Conservation (phyloP, 1,140 invertebrate species). For the Eriosoma lanigerum region DNA sequence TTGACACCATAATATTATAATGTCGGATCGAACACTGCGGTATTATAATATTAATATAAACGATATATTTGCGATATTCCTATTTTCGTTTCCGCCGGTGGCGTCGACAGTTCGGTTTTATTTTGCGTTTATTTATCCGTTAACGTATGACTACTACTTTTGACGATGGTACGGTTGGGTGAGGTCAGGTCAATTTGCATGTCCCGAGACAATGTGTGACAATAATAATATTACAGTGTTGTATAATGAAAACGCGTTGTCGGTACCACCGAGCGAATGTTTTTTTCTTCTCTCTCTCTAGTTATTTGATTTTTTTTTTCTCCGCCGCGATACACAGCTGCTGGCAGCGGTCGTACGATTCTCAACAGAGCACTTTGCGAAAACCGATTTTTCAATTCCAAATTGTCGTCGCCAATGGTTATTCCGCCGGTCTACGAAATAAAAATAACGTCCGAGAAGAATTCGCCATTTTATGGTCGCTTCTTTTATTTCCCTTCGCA, state of each 20-base stretch:
- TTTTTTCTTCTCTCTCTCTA: not conserved
- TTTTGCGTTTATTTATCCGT: too few relatives aligned
- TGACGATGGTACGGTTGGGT: too few relatives aligned
- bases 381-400: slow-evolving; percentile 51
- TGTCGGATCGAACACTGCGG: too few relatives aligned
- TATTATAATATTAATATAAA: too few relatives aligned
- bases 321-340: slow-evolving; percentile 34
- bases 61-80: too few relatives aligned
- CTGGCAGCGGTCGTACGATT: slow-evolving; percentile 32
- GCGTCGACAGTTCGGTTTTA: too few relatives aligned
- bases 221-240: not conserved
- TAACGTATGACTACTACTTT: too few relatives aligned
- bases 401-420: slow-evolving; percentile 25
- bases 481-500: slow-evolving; percentile 17
- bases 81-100: too few relatives aligned
- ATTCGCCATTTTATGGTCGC: slow-evolving; percentile 33
- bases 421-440: slow-evolving; percentile 32
- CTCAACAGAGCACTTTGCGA: slow-evolving; percentile 50
- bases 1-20: too few relatives aligned
- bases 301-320: not conserved
- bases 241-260: too few relatives aligned
- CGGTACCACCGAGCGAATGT: not conserved
- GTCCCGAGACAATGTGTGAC: too few relatives aligned
- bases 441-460: slow-evolving; percentile 44
- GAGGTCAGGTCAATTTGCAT: too few relatives aligned